phyloP scores from a whole-genome alignment of 2,888 invertebrate species.

The Sinentomon sp. region DNA sequence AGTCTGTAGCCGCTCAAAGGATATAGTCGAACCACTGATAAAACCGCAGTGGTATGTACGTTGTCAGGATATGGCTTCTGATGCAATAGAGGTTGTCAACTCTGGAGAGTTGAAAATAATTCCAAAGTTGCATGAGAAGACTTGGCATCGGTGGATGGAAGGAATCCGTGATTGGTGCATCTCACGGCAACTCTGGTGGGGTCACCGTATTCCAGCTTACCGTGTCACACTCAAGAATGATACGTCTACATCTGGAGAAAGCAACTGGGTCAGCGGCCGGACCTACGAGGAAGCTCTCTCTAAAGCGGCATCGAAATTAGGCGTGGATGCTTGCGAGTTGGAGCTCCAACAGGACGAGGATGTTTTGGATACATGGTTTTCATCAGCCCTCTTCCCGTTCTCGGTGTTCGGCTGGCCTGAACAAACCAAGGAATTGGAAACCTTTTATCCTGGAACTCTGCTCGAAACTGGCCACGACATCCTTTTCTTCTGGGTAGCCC shows the following conservation, averaged over 20 bases:
- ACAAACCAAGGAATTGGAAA: constrained; percentile 34
- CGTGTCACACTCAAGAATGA: constrained; percentile 25
- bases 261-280: constrained; percentile 29
- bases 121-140: constrained; percentile 68
- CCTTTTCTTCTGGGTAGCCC: constrained; percentile 96
- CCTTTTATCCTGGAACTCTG: constrained; percentile 70
- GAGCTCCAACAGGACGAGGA: constrained; percentile 56
- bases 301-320: constrained; percentile 48
- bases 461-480: constrained; percentile 95
- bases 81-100: constrained; percentile 50
- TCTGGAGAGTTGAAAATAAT: constrained; percentile 58
- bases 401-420: constrained; percentile 94
- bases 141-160: constrained; percentile 89
- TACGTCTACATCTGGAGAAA: constrained; percentile 1
- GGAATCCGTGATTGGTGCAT: constrained; percentile 97
- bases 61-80: constrained; percentile 62
- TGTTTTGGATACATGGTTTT: constrained; percentile 98
- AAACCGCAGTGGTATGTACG: constrained; percentile 95
- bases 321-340: too few species aligned
- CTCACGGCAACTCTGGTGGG: constrained; percentile 97
- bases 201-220: constrained; percentile 90
- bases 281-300: constrained; percentile 37
- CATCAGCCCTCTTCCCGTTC: constrained; percentile 84
- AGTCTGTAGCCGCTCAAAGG: constrained; percentile 81
- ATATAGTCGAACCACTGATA: constrained; percentile 81